Evolutionary conservation across 1,140 invertebrate species (phyloP).

Genomic region (Ceratoteleas bidentatus): DNA sequence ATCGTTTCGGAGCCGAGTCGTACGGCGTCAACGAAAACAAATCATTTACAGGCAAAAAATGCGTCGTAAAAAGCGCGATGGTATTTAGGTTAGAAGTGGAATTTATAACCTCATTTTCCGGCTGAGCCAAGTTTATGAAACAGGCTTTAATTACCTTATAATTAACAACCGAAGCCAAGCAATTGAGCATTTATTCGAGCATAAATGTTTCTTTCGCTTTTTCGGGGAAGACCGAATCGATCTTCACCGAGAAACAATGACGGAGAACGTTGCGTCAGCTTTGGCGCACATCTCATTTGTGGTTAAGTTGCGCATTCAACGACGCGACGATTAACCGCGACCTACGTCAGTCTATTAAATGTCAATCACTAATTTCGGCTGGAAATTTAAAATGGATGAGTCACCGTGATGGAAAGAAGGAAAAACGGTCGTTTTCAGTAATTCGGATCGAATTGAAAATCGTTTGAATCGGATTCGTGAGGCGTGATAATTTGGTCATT

Average conservation of each 20-base stretch:
- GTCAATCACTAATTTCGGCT: constrained; percentile 17
- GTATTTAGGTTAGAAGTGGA: constrained; percentile 56
- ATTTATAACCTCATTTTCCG: constrained; percentile 48
- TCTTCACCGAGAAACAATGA: not conserved
- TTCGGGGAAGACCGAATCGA: not conserved
- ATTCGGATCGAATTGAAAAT: no score
- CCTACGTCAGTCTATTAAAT: constrained; percentile 19
- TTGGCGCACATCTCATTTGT: not conserved
- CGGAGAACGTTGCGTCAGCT: not conserved
- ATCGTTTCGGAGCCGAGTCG: not conserved
- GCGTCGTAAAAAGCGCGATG: constrained; percentile 27
- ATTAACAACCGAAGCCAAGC: constrained; percentile 16
- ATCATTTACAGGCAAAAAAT: constrained; percentile 18
- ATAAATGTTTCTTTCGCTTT: constrained; percentile 9
- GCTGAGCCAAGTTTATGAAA: constrained; percentile 34
- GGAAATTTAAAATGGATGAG: no score
- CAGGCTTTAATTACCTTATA: constrained; percentile 29
- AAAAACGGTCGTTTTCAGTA: no score
- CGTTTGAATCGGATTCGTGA: no score
- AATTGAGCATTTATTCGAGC: constrained; percentile 14
- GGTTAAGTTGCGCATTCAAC: not conserved
- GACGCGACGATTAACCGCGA: constrained; percentile 5
- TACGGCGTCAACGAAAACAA: constrained; percentile 34
- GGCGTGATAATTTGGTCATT: no score
- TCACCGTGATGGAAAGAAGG: no score